Evolutionary conservation across 2,888 invertebrate species (phyloP), one percentile per base, ranked within the genome.

Genomic region (Ophion ellenae): DNA sequence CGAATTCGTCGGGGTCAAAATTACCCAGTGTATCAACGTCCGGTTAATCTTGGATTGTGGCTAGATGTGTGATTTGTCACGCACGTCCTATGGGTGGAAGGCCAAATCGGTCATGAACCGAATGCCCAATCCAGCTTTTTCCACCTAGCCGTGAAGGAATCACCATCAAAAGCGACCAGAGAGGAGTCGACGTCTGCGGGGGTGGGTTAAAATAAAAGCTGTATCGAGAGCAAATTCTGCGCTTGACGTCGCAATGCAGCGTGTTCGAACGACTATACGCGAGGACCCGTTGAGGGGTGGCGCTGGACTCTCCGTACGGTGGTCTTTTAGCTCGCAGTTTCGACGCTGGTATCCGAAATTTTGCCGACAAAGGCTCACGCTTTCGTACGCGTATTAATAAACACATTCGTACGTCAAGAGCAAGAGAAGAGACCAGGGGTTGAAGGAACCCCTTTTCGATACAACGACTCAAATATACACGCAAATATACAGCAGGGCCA

Each of bases 331-430:
- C 69, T 84, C 79, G 86, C 81, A 81, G 88, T 89, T 87, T 9
- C 87, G 85, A 85, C 74, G 88, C 86, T 78, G 86, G 82, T 87
- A 74, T 79, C 64, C 79, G 59, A 74, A 79, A 67, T 45, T 67
- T 73, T n/a, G 88, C 89, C 88, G 90, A 91, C 91, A 90, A 91
- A 91, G 89, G 88, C 89, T 83, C 81, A 63, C 74, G 70, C 24
- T 75, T 74, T 47, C 47, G 40, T 66, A 47, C 70, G 59, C 47
- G 75, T 84, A 66, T 80, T 81, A 73, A 84, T 83, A 86, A 85
- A 69, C 83, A 79, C 70, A 75, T 11, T 14, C 83, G 83, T 80
- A 74, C 47, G 81, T 76, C 40, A 28, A 80, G 74, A 75, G 76
- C 71, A 82, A 76, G 74, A 76, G 69, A 83, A 79, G 83, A 28